These are phyloP conservation scores for Hirudinaria manillensis DNA, from an alignment of 2,888 invertebrate genomes.

Conservation along the genomic window DNA sequence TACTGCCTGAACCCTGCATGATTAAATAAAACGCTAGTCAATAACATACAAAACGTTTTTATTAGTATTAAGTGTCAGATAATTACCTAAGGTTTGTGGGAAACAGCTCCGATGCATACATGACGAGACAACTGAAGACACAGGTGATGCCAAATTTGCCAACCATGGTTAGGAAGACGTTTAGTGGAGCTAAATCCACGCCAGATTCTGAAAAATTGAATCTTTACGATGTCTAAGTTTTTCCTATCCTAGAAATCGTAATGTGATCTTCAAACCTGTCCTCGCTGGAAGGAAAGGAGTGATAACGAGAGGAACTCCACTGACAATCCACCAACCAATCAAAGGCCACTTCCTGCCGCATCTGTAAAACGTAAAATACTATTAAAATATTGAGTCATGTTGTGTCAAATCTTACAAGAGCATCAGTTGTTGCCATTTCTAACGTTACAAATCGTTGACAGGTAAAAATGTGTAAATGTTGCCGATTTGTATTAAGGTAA, in stretches of 20 bases:
- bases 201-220: not conserved
- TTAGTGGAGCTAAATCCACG: not conserved
- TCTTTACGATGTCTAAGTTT: too few relatives aligned
- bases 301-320: slow-evolving; percentile 45
- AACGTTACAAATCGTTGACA: too few relatives aligned
- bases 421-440: too few relatives aligned
- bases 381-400: not conserved
- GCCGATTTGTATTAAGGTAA: too few relatives aligned
- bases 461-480: too few relatives aligned
- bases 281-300: slow-evolving; percentile 30
- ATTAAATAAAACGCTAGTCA: not conserved
- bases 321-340: slow-evolving; percentile 36
- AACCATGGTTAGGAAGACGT: slow-evolving; percentile 34
- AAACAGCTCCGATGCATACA: slow-evolving; percentile 50
- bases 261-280: too few relatives aligned
- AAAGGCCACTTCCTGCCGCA: slow-evolving; percentile 39
- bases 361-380: slow-evolving; percentile 30
- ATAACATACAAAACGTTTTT: not conserved
- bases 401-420: not conserved
- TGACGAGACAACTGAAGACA: slow-evolving; percentile 48
- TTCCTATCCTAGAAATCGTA: not conserved
- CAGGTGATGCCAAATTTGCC: slow-evolving; percentile 53
- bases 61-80: too few relatives aligned
- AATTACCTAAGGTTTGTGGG: slow-evolving; percentile 49
- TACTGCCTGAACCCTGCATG: slow-evolving; percentile 46